phyloP scores from a whole-genome alignment of 2,113 vertebrate species.

The Corythornis vintsioides region DNA sequence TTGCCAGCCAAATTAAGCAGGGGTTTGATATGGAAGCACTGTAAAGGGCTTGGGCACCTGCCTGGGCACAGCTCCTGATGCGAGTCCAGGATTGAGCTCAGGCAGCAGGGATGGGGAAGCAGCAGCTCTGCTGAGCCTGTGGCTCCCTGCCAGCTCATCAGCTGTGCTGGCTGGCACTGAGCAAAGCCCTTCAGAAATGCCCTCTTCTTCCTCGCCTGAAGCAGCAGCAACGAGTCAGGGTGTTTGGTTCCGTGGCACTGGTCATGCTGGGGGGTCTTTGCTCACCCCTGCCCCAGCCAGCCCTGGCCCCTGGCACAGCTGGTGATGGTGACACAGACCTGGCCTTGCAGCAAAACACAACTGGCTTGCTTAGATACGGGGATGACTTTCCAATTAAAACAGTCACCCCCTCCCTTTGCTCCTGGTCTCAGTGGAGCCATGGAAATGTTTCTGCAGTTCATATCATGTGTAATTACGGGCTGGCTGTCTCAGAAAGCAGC shows the following conservation, averaged over 20 bases:
- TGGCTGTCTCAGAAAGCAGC: not conserved
- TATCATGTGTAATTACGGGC: not conserved
- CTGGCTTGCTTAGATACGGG: not conserved
- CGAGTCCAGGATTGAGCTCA: accelerated
- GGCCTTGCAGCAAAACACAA: not conserved
- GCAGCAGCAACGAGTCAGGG: accelerated
- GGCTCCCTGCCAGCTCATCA: not conserved
- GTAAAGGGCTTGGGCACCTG: not conserved
- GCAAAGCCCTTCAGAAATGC: not conserved
- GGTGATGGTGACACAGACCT: not conserved
- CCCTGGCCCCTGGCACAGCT: not conserved
- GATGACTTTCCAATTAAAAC: not conserved
- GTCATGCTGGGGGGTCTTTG: accelerated
- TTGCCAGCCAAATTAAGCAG: not conserved
- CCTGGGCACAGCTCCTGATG: not conserved
- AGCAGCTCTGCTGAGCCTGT: not conserved
- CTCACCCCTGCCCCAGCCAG: not conserved
- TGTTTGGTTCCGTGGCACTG: accelerated
- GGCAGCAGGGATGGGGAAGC: not conserved
- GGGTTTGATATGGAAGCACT: not conserved
- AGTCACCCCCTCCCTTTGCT: not conserved
- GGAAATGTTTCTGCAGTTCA: not conserved
- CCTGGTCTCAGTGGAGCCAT: not conserved
- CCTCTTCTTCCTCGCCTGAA: not conserved
- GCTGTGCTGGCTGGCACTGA: accelerated